These are phyloP conservation scores for Rhinoderma darwinii DNA, from an alignment of 2,113 vertebrate species.

Conservation along the genomic window DNA sequence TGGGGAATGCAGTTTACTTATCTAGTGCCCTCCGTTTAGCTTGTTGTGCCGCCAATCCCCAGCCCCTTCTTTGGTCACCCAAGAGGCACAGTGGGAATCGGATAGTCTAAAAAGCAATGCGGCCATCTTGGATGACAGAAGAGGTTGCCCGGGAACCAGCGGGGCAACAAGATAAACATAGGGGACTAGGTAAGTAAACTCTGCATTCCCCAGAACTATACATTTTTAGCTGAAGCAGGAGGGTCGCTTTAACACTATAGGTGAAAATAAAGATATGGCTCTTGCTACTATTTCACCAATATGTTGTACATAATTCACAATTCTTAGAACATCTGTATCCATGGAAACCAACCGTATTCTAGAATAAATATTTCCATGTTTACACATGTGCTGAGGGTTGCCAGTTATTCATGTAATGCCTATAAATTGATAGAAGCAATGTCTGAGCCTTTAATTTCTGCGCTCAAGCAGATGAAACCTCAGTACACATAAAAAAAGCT, in stretches of 20 bases:
- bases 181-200: no score
- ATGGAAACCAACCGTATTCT: not conserved
- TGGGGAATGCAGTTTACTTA: no score
- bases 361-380: not conserved
- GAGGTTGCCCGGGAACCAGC: no score
- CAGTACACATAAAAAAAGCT: not conserved
- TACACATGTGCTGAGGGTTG: not conserved
- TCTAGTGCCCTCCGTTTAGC: no score
- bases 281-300: not conserved
- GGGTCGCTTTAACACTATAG: not conserved
- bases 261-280: not conserved
- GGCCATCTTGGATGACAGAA: no score
- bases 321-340: constrained; percentile 1
- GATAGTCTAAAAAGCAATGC: no score
- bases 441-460: not conserved
- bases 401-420: not conserved
- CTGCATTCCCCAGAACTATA: no score
- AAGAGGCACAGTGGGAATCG: no score
- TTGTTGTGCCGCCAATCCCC: no score
- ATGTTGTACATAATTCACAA: not conserved
- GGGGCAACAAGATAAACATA: no score
- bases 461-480: not conserved
- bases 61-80: no score
- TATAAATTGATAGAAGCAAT: not conserved
- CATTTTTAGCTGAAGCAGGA: no score